Evolutionary conservation across 2,113 vertebrate species (phyloP), one percentile per base, ranked within the genome.

Genomic region (Dunckerocampus dactyliophorus): DNA sequence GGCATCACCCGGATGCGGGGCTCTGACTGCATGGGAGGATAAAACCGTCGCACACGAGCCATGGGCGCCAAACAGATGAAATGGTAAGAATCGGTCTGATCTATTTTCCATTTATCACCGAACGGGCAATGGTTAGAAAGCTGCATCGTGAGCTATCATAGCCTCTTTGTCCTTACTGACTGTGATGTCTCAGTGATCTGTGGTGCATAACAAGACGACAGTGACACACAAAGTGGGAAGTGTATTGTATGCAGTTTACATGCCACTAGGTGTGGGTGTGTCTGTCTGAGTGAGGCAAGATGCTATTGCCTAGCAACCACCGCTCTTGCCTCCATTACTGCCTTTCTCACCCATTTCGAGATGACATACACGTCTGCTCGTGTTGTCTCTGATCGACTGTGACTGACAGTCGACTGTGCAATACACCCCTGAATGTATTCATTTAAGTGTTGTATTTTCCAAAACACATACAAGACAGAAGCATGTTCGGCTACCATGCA

Each of bases 21-120:
- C 72, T 79, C 69, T 11, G 59, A 63, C 74, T 81, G 74, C 65
- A 76, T 84, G 80, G 85, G 82, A 72, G 84, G 79, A 65, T 89
- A 86, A 80, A 63, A 56, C 67, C 67, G 62, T 67, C 75, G 62
- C 75, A 72, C 51, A 17, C 31, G 6, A 89, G 79, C 19, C 78
- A 91, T 91, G 90, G 90, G 90, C 88, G 90, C 87, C 57, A 91
- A 91, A 84, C 90, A 86, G 79, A 90, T 91, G 89, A 91, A 91
- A 90, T 91, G 90, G 90, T 91, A 88, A 87, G 88, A 68, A 71
- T 47, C 21, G 58, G 59, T 81, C 59, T 62, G 4, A 61, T 46
- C 42, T 2, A 6, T 8, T 65, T 21, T 16, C 50, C 4, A 48
- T 68, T 46, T 19, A 28, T 9, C 20, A 48, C 20, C 24, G 24